Percentiles rank a stretch among this genome's conserved stretches.
Evolutionary conservation across 2,113 vertebrate genomes (phyloP).

Genomic region (Triplophysa tibetana): DNA sequence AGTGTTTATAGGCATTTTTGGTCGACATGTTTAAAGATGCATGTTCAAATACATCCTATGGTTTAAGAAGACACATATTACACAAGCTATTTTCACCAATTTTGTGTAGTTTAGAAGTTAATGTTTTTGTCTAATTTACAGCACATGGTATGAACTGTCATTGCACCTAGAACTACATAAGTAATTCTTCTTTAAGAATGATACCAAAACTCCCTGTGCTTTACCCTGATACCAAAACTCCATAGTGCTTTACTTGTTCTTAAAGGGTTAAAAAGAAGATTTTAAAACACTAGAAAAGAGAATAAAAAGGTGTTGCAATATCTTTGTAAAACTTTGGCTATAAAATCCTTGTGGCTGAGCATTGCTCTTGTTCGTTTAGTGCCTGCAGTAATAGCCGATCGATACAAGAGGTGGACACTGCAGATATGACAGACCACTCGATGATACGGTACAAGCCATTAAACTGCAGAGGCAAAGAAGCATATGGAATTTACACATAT

Average conservation of each 20-base stretch:
- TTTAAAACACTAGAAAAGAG: neutral
- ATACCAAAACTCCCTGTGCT: too few relatives aligned
- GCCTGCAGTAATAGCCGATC: slow-evolving; percentile 15
- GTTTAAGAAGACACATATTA: too few relatives aligned
- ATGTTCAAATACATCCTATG: too few relatives aligned
- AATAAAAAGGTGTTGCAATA: slow-evolving; percentile 3
- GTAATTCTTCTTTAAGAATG: too few relatives aligned
- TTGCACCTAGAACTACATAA: too few relatives aligned
- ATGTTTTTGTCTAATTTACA: too few relatives aligned
- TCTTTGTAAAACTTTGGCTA: slow-evolving; percentile 2
- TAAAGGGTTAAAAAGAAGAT: neutral
- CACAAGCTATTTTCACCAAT: too few relatives aligned
- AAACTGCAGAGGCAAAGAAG: slow-evolving; percentile 3
- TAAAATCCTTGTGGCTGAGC: slow-evolving; percentile 9
- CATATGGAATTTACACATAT: neutral
- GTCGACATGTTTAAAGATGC: neutral
- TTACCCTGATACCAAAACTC: too few relatives aligned
- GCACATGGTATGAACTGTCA: too few relatives aligned
- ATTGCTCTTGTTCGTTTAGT: slow-evolving; percentile 9
- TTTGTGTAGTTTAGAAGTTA: neutral
- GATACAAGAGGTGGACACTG: neutral
- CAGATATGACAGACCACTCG: slow-evolving; percentile 20
- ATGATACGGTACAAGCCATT: slow-evolving; percentile 11
- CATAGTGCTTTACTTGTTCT: neutral
- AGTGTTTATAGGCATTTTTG: neutral